These are phyloP conservation scores for Melolontha melolontha DNA, from an alignment of 2,888 invertebrate species.

Conservation along the genomic window DNA sequence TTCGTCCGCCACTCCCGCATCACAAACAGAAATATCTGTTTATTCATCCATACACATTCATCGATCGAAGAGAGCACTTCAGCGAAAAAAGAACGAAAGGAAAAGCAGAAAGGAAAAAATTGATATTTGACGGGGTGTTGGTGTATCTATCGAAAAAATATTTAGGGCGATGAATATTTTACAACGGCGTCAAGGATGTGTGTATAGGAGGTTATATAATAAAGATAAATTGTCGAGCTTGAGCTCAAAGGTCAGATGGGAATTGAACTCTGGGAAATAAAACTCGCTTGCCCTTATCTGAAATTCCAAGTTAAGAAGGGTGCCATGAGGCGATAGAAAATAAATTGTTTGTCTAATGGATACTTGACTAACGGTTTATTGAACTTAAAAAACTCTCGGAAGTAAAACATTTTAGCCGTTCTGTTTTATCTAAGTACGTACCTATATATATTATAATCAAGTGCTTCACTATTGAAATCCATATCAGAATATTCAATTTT, in stretches of 20 bases:
- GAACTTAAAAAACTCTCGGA: neutral
- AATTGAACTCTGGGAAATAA: slow-evolving; percentile 48
- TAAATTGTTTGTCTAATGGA: slow-evolving; percentile 38
- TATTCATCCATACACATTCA: neutral
- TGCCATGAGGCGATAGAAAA: slow-evolving; percentile 30
- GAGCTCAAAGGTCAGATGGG: slow-evolving; percentile 48
- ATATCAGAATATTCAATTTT: no score
- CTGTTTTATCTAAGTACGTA: neutral
- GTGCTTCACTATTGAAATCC: no score
- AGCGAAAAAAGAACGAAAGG: neutral
- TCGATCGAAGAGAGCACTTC: neutral
- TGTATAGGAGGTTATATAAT: slow-evolving; percentile 45
- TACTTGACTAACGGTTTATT: slow-evolving; percentile 27
- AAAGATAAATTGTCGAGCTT: slow-evolving; percentile 49
- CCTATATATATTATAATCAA: no score
- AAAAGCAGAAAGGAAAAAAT: slow-evolving; percentile 12
- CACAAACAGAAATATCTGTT: slow-evolving; percentile 25
- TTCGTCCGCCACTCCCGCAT: slow-evolving; percentile 1
- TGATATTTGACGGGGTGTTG: slow-evolving; percentile 17
- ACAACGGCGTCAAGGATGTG: slow-evolving; percentile 39
- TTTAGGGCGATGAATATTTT: slow-evolving; percentile 43
- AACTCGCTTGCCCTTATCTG: slow-evolving; percentile 48
- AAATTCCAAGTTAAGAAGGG: slow-evolving; percentile 38
- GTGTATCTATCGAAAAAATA: slow-evolving; percentile 30
- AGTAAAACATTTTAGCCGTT: neutral